Percentiles rank a stretch among this genome's conserved stretches.
These are phyloP conservation scores for Noctua pronuba DNA, from an alignment of 2,888 invertebrate genomes.

Conservation along the genomic window DNA sequence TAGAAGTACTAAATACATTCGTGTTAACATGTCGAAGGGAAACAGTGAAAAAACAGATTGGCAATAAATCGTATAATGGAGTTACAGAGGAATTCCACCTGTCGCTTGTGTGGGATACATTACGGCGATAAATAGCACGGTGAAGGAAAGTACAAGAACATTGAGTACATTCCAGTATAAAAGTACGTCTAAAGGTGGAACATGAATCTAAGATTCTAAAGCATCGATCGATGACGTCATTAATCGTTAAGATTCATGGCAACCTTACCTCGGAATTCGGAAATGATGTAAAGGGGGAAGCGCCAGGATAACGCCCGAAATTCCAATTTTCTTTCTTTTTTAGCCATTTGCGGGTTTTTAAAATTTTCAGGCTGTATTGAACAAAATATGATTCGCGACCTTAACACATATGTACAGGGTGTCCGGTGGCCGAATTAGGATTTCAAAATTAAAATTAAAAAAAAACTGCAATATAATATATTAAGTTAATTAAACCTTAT, in stretches of 20 bases:
- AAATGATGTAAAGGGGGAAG: neutral
- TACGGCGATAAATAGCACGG: neutral
- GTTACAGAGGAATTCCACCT: slow-evolving; percentile 36
- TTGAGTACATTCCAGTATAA: neutral
- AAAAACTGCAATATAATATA: too few species aligned
- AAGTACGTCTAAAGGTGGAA: neutral
- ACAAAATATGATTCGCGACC: too few species aligned
- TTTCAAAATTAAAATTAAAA: too few species aligned
- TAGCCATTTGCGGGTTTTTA: too few species aligned
- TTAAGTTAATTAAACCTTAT: too few species aligned
- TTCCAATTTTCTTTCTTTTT: too few species aligned
- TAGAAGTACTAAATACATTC: slow-evolving; percentile 44
- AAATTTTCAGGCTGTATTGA: too few species aligned
- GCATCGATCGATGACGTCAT: neutral
- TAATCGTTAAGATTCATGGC: neutral
- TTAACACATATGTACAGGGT: too few species aligned
- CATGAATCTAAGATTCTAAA: neutral
- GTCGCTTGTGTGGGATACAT: slow-evolving; percentile 15
- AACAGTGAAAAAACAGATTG: slow-evolving; percentile 37
- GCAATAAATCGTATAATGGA: slow-evolving; percentile 47
- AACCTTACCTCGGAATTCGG: neutral
- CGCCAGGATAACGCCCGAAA: neutral
- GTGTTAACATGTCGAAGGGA: slow-evolving; percentile 22
- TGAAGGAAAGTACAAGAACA: neutral
- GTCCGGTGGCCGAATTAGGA: too few species aligned